Evolutionary conservation across 2,888 invertebrate species (phyloP).

Genomic region (Drosophila nr. fundita): DNA sequence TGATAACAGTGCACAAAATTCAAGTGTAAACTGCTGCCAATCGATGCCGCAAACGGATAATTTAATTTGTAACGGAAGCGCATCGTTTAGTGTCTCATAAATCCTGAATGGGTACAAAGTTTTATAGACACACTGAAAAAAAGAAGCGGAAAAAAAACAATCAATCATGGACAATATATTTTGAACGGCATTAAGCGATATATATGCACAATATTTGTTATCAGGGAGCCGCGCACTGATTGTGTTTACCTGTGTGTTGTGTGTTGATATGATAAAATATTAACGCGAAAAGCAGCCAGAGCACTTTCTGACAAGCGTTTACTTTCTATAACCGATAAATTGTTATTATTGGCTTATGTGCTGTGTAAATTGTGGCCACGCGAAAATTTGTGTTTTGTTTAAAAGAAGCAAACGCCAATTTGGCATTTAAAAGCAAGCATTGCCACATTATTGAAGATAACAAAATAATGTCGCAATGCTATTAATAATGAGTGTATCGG

Average conservation of each 20-base stretch:
- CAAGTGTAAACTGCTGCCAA: slow-evolving; percentile 43
- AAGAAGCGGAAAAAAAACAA: background rate
- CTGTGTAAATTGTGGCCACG: slow-evolving; percentile 34
- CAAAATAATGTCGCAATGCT: slow-evolving; percentile 47
- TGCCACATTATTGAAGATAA: slow-evolving; percentile 56
- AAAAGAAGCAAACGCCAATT: slow-evolving; percentile 12
- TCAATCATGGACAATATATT: slow-evolving; percentile 18
- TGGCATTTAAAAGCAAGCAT: slow-evolving; percentile 38
- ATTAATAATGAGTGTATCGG: slow-evolving; percentile 61
- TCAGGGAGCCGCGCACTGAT: slow-evolving; percentile 48
- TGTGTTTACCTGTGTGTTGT: slow-evolving; percentile 32
- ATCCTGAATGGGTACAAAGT: background rate
- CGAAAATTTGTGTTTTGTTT: slow-evolving; percentile 16
- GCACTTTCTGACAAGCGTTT: slow-evolving; percentile 37
- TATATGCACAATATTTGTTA: slow-evolving; percentile 51
- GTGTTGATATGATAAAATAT: slow-evolving; percentile 57
- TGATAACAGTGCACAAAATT: slow-evolving; percentile 41
- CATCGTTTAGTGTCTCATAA: slow-evolving; percentile 15
- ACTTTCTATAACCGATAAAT: slow-evolving; percentile 63
- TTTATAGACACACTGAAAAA: slow-evolving; percentile 1
- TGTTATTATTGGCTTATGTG: slow-evolving; percentile 73
- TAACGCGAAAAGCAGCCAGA: slow-evolving; percentile 13
- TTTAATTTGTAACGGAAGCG: slow-evolving; percentile 50
- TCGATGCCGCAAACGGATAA: slow-evolving; percentile 16
- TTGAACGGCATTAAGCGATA: slow-evolving; percentile 26